A percentile compares a stretch with the other conserved stretches of the same genome.
Conservation (phyloP, 2,888 invertebrate species). For the Acanthosepion pharaonis region DNA sequence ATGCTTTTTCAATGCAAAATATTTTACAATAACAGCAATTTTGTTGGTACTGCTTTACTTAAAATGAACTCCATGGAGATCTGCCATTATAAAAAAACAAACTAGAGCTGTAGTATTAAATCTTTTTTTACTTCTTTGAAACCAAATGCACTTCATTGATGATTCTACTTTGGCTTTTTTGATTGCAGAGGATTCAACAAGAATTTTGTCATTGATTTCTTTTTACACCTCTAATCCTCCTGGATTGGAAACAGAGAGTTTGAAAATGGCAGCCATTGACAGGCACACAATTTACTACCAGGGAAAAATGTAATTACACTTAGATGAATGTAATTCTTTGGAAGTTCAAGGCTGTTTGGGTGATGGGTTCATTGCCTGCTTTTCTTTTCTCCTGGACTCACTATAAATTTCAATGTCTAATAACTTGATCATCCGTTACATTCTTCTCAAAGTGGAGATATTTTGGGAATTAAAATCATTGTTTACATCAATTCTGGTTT, state of each 20-base stretch:
- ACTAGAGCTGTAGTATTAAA: not conserved
- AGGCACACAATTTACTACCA: no score
- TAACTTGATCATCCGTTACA: not conserved
- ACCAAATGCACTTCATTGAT: not conserved
- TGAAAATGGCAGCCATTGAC: no score
- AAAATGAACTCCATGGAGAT: not conserved
- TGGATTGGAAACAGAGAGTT: not conserved
- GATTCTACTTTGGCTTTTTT: not conserved
- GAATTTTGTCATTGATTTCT: not conserved
- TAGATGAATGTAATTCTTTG: no score
- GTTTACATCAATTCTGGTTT: not conserved
- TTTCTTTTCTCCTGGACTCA: not conserved
- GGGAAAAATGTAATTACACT: no score
- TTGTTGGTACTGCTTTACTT: not conserved
- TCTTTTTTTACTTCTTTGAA: not conserved
- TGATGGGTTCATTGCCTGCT: not conserved
- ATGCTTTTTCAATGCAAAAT: not conserved
- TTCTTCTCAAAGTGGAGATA: not conserved
- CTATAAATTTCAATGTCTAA: not conserved
- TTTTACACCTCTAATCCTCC: not conserved
- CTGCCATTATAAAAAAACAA: slow-evolving; percentile 8
- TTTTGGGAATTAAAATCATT: not conserved
- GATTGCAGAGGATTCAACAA: not conserved
- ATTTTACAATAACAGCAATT: not conserved
- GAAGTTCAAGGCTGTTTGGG: not conserved